Conservation (phyloP, 2,888 invertebrate species). For the Anoplius nigerrimus region DNA sequence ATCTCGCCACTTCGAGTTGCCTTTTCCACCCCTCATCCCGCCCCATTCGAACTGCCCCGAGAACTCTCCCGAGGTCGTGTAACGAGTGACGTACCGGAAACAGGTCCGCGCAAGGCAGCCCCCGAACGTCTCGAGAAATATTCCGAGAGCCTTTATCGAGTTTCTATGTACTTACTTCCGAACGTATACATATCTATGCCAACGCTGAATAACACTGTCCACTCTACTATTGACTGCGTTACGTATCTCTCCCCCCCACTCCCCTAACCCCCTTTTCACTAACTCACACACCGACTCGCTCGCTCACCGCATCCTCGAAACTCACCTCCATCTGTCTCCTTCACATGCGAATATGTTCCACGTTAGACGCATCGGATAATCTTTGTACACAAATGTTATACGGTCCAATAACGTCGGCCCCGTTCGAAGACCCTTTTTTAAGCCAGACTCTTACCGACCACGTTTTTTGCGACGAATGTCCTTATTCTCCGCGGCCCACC, state of each 20-base stretch:
- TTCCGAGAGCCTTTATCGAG: constrained; percentile 18
- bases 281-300: neutral
- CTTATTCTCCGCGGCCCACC: too few species aligned
- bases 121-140: constrained; percentile 8
- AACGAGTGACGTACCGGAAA: too few species aligned
- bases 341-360: too few species aligned
- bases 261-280: neutral
- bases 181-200: constrained; percentile 1
- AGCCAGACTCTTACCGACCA: constrained; percentile 24
- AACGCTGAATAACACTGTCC: constrained; percentile 1
- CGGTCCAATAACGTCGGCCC: constrained; percentile 8
- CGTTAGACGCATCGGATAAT: too few species aligned
- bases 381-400: too few species aligned
- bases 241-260: neutral
- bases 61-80: neutral
- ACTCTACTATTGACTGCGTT: neutral
- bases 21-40: neutral
- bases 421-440: constrained; percentile 1
- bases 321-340: too few species aligned
- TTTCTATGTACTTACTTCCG: neutral
- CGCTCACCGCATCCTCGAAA: too few species aligned
- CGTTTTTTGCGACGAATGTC: constrained; percentile 1
- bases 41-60: neutral
- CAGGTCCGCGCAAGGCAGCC: neutral
- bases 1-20: neutral